Evolutionary conservation across 2,113 vertebrate genomes (phyloP).

Genomic region (Ptychochromis oligacanthus): DNA sequence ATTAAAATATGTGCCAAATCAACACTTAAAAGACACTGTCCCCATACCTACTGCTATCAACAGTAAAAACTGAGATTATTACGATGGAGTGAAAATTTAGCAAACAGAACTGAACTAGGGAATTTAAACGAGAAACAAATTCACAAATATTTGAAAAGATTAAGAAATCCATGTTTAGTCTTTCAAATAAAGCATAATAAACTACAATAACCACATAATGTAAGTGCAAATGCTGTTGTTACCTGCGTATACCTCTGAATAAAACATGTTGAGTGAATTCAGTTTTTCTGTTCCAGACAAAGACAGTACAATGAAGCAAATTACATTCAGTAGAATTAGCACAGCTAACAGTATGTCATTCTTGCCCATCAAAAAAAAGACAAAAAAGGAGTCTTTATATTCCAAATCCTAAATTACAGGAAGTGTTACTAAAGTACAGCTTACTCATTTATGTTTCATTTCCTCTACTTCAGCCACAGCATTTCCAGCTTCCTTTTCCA

Average conservation of each 20-base stretch:
- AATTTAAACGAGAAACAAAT: neutral
- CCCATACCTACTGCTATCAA: neutral
- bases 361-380: neutral
- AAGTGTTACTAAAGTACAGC: conserved; percentile 44
- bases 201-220: neutral
- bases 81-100: neutral
- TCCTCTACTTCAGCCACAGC: conserved; percentile 30
- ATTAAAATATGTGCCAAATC: neutral
- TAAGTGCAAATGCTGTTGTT: conserved; percentile 14
- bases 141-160: neutral
- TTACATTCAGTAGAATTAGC: neutral
- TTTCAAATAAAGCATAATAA: neutral
- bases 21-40: neutral
- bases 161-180: neutral
- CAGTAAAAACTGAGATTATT: neutral
- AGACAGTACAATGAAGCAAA: neutral
- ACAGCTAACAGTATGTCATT: neutral
- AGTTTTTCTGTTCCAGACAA: neutral
- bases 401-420: conserved; percentile 51
- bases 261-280: conserved; percentile 67
- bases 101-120: neutral
- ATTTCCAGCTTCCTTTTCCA: conserved; percentile 49
- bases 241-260: conserved; percentile 76
- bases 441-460: conserved; percentile 43
- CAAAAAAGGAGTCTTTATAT: neutral